phyloP scores from a whole-genome alignment of 2,888 invertebrate genomes.

The Stenodera caucasica region DNA sequence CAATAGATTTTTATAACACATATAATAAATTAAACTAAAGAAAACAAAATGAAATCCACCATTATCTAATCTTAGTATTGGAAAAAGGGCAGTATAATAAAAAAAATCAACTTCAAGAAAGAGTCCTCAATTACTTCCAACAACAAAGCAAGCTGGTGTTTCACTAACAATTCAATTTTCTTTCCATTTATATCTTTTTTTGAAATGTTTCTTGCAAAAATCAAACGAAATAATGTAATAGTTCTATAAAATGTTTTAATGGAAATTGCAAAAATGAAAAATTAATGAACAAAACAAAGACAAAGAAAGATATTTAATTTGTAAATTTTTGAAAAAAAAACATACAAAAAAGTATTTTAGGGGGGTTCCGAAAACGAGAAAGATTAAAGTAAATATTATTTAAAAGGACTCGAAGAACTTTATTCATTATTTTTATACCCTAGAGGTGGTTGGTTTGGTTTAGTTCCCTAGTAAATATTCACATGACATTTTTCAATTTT shows the following conservation, averaged over 20 bases:
- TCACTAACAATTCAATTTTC: conserved; percentile 4
- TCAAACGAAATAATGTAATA: neutral
- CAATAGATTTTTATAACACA: no score
- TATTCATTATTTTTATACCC: conserved; percentile 26
- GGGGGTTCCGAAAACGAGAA: neutral
- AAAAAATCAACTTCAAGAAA: neutral
- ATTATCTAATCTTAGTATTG: no score
- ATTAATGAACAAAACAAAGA: conserved; percentile 5
- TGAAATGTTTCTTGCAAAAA: neutral
- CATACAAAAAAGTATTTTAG: no score
- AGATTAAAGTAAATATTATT: conserved; percentile 18
- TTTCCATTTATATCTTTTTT: neutral
- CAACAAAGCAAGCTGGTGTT: neutral
- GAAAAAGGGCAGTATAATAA: no score
- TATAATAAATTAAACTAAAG: neutral
- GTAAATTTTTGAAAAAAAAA: neutral
- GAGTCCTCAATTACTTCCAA: neutral
- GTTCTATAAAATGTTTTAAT: neutral
- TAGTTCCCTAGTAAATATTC: conserved; percentile 26
- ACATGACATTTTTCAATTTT: conserved; percentile 26
- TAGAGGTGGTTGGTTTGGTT: conserved; percentile 11
- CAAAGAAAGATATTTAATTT: neutral
- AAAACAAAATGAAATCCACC: conserved; percentile 6
- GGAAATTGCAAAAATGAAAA: neutral
- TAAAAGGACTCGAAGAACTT: conserved; percentile 17